Evolutionary conservation across 1,140 invertebrate species (phyloP).

Genomic region (Drosophila watanabei): DNA sequence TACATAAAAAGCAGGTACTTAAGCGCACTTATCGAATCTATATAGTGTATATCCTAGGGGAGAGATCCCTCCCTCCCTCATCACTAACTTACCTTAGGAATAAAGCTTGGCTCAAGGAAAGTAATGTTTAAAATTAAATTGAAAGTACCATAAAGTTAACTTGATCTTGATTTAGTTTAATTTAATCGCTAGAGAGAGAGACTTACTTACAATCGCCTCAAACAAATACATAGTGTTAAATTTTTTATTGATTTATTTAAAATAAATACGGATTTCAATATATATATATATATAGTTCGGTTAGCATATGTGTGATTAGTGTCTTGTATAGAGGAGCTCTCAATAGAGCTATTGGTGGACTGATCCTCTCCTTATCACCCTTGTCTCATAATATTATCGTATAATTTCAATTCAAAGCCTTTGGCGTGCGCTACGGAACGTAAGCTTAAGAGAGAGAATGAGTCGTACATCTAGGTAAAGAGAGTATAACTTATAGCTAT

Average conservation of each 20-base stretch:
- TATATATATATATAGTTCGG: slow-evolving; percentile 20
- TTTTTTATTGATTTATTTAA: slow-evolving; percentile 78
- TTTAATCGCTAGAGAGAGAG: slow-evolving; percentile 23
- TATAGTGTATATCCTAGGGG: slow-evolving; percentile 29
- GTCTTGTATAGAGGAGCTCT: slow-evolving; percentile 38
- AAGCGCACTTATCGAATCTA: slow-evolving; percentile 45
- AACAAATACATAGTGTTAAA: slow-evolving; percentile 72
- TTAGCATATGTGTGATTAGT: slow-evolving; percentile 46
- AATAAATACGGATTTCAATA: slow-evolving; percentile 65
- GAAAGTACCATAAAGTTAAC: slow-evolving; percentile 45
- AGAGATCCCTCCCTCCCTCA: slow-evolving; percentile 1
- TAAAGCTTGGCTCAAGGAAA: slow-evolving; percentile 17
- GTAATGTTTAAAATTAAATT: slow-evolving; percentile 22
- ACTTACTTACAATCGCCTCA: slow-evolving; percentile 52
- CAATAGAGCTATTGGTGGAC: slow-evolving; percentile 50
- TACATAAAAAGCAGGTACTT: slow-evolving; percentile 50
- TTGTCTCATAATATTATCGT: neutral
- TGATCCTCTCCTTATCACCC: slow-evolving; percentile 41
- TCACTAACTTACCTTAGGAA: slow-evolving; percentile 64
- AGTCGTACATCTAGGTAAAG: slow-evolving; percentile 47
- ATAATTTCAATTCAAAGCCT: slow-evolving; percentile 57
- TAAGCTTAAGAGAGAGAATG: slow-evolving; percentile 47
- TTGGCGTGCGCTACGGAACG: slow-evolving; percentile 70
- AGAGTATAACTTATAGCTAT: slow-evolving; percentile 48
- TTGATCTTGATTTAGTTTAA: slow-evolving; percentile 35